A percentile compares a stretch with the other conserved stretches of the same genome.
Evolutionary conservation across 2,113 vertebrate species (phyloP).

Genomic region (Oceanodroma tethys): DNA sequence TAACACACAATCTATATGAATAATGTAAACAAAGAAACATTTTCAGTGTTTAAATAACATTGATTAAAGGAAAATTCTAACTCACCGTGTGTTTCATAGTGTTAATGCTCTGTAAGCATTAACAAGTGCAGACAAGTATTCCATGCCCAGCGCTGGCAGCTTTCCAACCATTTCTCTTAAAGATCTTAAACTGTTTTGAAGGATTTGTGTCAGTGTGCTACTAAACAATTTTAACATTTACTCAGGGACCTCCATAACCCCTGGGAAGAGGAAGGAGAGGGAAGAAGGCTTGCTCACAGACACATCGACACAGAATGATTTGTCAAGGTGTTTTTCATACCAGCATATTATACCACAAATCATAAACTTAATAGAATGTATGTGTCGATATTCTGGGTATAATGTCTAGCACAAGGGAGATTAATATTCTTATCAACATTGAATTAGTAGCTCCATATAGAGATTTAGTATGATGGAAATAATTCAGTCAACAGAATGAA

Average conservation of each 20-base stretch:
- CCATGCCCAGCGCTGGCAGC: background rate
- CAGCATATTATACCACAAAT: background rate
- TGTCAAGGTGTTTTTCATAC: background rate
- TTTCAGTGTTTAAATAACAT: background rate
- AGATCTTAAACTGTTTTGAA: background rate
- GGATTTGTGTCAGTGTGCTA: background rate
- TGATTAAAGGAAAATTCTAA: background rate
- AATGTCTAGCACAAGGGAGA: background rate
- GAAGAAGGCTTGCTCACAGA: background rate
- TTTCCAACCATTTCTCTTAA: background rate
- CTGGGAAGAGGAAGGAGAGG: background rate
- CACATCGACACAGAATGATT: fast-evolving
- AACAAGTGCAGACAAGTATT: background rate
- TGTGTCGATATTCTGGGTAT: background rate
- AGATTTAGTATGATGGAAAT: background rate
- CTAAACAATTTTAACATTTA: background rate
- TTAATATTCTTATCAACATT: background rate
- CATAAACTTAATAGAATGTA: background rate
- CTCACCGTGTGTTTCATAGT: fast-evolving
- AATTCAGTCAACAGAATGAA: background rate
- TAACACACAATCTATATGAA: background rate
- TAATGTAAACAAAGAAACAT: background rate
- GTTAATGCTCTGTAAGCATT: background rate
- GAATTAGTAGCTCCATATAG: background rate
- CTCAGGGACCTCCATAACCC: background rate